Evolutionary conservation across 1,140 invertebrate genomes (phyloP).

Genomic region (Nasonia longicornis): DNA sequence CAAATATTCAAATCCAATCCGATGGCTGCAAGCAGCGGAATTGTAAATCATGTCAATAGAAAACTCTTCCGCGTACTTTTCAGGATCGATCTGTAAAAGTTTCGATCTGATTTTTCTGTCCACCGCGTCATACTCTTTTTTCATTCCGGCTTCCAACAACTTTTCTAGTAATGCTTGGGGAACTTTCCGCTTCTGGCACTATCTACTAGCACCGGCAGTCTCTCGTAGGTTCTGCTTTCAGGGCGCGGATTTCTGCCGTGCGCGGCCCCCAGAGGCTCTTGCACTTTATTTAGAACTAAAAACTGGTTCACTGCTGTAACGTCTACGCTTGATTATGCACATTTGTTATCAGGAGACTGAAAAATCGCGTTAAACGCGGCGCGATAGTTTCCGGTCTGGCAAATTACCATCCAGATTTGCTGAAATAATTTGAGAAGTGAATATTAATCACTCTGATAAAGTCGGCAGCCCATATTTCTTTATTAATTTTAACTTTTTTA

Average conservation of each 20-base stretch:
- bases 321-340: neutral
- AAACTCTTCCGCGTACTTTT: neutral
- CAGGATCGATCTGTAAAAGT: neutral
- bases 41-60: neutral
- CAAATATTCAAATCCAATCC: neutral
- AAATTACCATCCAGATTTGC: neutral
- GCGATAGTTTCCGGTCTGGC: neutral
- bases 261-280: neutral
- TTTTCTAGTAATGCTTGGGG: neutral
- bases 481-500: too few relatives aligned
- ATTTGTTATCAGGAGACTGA: neutral
- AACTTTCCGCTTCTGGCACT: neutral
- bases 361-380: neutral
- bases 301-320: slow-evolving; percentile 3
- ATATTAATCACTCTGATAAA: neutral
- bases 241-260: neutral
- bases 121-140: neutral
- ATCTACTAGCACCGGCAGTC: neutral
- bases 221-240: neutral
- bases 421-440: neutral
- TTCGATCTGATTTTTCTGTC: neutral
- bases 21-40: neutral
- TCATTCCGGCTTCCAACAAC: neutral
- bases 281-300: neutral
- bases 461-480: neutral